Conservation (phyloP, 2,797 vertebrate genomes). For the Benthosema pterotum region DNA sequence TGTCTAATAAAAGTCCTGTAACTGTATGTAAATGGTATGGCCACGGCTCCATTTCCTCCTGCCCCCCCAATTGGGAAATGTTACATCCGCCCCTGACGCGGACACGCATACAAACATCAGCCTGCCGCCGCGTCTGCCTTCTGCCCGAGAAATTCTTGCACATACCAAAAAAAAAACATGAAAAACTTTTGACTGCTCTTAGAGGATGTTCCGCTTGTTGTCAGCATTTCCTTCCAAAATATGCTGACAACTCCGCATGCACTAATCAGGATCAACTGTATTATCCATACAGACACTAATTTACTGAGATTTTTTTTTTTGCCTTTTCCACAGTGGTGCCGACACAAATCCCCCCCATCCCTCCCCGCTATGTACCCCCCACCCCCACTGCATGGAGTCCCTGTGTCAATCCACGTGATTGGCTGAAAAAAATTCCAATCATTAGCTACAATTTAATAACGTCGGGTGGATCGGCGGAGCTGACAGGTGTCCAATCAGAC, state of each 20-base stretch:
- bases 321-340: conserved; percentile 68
- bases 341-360: conserved; percentile 66
- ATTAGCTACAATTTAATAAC: conserved; percentile 80
- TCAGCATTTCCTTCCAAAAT: conserved; percentile 84
- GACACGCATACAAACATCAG: no score
- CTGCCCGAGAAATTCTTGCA: conserved; percentile 57
- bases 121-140: no score
- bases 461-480: conserved; percentile 74
- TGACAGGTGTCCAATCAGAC: conserved; percentile 88
- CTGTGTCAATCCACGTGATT: conserved; percentile 80
- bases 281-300: conserved; percentile 80
- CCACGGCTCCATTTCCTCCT: no score
- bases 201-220: conserved; percentile 78
- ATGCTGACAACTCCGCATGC: conserved; percentile 79
- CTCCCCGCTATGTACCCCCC: neutral
- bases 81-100: no score
- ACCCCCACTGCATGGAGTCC: conserved; percentile 68
- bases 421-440: conserved; percentile 83
- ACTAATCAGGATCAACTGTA: conserved; percentile 86
- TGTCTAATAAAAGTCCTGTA: no score
- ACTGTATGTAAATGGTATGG: no score
- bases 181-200: conserved; percentile 85
- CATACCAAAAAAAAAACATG: conserved; percentile 73
- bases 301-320: conserved; percentile 74
- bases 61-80: no score